Percentiles rank a stretch among this genome's conserved stretches.
Conservation (phyloP, 1,140 invertebrate genomes). For the Mya arenaria region DNA sequence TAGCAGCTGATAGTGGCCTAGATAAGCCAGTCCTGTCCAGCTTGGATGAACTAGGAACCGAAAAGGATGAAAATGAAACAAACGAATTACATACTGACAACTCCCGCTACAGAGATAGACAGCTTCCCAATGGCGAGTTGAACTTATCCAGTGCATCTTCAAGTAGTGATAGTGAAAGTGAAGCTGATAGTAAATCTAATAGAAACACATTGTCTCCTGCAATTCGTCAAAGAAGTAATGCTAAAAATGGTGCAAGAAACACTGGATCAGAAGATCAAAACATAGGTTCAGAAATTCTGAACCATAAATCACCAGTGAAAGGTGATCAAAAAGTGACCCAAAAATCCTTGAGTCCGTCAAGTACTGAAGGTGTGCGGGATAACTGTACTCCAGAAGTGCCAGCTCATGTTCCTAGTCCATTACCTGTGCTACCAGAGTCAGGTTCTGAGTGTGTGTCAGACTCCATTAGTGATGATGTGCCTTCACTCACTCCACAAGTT, state of each 20-base stretch:
- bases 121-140: constrained; percentile 35
- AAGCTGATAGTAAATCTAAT: neutral
- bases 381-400: constrained; percentile 60
- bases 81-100: constrained; percentile 35
- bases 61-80: constrained; percentile 24
- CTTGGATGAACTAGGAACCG: constrained; percentile 19
- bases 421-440: constrained; percentile 54
- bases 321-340: constrained; percentile 26
- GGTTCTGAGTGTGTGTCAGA: constrained; percentile 64
- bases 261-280: constrained; percentile 43
- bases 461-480: constrained; percentile 67
- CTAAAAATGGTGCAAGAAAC: constrained; percentile 54
- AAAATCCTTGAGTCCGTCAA: constrained; percentile 54
- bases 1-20: constrained; percentile 6
- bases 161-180: constrained; percentile 36
- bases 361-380: constrained; percentile 61
- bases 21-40: constrained; percentile 14
- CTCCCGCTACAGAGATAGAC: constrained; percentile 35
- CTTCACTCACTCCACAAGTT: constrained; percentile 70
- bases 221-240: constrained; percentile 33
- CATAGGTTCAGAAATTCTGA: constrained; percentile 57
- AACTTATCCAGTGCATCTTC: constrained; percentile 41
- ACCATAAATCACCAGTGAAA: constrained; percentile 48
- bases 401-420: constrained; percentile 63
- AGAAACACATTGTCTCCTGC: constrained; percentile 3